These are phyloP conservation scores for Alosa alosa DNA, from an alignment of 2,113 vertebrate species.

Conservation along the genomic window DNA sequence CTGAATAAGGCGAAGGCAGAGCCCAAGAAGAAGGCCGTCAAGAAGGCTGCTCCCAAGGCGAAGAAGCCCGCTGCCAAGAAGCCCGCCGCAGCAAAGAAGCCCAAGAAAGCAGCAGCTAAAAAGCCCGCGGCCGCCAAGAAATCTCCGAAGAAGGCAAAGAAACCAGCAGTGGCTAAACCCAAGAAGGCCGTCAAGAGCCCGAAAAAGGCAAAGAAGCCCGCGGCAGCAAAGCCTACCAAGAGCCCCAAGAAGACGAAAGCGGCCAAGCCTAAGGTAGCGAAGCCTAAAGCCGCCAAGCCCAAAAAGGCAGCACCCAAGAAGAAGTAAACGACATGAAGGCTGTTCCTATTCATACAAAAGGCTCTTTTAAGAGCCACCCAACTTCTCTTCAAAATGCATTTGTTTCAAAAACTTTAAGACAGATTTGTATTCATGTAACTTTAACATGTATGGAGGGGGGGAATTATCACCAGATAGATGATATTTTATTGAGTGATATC, in stretches of 20 bases:
- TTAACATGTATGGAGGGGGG: too few relatives aligned
- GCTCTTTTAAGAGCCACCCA: slow-evolving; percentile 11
- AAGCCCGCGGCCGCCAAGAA: slow-evolving; percentile 22
- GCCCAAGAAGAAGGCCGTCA: slow-evolving; percentile 23
- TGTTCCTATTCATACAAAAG: background rate
- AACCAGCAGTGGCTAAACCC: background rate
- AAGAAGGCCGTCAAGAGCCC: background rate
- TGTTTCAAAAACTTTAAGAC: too few relatives aligned
- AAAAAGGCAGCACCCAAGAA: background rate
- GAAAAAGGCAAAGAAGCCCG: background rate
- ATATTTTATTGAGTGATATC: too few relatives aligned
- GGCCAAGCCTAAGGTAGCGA: slow-evolving; percentile 3
- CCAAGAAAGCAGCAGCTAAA: slow-evolving; percentile 15
- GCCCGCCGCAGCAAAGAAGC: slow-evolving; percentile 21
- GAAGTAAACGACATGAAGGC: background rate
- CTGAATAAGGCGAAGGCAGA: background rate
- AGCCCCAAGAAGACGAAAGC: background rate
- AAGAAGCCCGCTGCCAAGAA: slow-evolving; percentile 30
- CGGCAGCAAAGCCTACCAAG: background rate
- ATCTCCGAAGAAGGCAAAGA: background rate
- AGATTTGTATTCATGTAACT: too few relatives aligned
- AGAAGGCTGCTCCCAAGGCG: background rate
- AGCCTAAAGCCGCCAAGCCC: background rate
- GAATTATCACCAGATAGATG: too few relatives aligned
- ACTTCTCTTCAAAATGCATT: background rate